Conservation (phyloP, 2,113 vertebrate genomes). For the Mesocricetus auratus region DNA sequence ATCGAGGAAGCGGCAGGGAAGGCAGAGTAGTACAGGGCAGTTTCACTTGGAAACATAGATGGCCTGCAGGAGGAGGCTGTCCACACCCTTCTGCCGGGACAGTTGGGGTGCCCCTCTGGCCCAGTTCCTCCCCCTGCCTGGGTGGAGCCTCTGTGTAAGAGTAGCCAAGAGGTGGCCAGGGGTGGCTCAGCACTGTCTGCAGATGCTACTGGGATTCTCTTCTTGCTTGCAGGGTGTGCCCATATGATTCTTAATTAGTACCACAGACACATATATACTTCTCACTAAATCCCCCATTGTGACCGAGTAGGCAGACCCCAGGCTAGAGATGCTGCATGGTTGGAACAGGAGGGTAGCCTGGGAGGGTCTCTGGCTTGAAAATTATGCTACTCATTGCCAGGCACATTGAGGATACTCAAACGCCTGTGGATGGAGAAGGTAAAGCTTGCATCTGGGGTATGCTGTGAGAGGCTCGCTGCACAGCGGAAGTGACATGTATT, state of each 20-base stretch:
- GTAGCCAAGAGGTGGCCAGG: too few species aligned
- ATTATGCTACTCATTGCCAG: accelerated
- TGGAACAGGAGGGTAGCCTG: not conserved
- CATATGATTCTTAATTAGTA: accelerated
- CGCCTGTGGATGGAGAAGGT: accelerated
- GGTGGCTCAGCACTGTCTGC: not conserved
- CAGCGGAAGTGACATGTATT: accelerated
- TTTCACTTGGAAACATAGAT: not conserved
- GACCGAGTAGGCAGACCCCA: too few species aligned
- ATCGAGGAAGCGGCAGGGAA: not conserved
- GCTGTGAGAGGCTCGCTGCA: accelerated
- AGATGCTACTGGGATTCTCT: accelerated
- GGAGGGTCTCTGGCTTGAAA: accelerated
- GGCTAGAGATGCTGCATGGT: not conserved
- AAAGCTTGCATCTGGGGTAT: accelerated
- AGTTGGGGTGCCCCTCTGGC: not conserved
- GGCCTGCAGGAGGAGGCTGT: too few species aligned
- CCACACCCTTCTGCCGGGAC: not conserved
- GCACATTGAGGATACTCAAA: accelerated
- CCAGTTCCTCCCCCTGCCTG: not conserved
- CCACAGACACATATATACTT: accelerated
- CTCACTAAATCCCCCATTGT: accelerated
- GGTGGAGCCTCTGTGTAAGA: not conserved
- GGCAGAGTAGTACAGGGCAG: not conserved
- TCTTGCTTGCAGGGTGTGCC: not conserved